A percentile compares a stretch with the other conserved stretches of the same genome.
Evolutionary conservation across 2,113 vertebrate genomes (phyloP).

Genomic region (Antigone vipio): DNA sequence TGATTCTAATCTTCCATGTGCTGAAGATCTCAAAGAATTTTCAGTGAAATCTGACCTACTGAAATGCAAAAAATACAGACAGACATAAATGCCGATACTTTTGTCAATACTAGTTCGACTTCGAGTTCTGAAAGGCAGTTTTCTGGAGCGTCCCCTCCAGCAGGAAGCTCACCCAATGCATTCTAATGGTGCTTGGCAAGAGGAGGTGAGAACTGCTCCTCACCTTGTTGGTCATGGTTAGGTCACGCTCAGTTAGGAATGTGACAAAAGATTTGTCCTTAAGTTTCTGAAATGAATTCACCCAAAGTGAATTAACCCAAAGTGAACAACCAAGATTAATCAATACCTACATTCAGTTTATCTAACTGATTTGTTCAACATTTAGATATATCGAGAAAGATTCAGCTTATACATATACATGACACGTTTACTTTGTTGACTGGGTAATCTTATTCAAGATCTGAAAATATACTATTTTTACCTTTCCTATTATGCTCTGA

Average conservation of each 20-base stretch:
- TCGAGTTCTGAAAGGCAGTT: not conserved
- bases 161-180: not conserved
- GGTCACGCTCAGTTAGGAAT: not conserved
- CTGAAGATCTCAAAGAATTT: not conserved
- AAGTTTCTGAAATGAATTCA: not conserved
- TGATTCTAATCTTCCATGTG: not conserved
- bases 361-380: not conserved
- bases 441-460: not conserved
- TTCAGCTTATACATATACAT: not conserved
- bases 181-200: not conserved
- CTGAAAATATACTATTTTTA: not conserved
- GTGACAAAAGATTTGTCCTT: not conserved
- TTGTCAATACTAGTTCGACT: not conserved
- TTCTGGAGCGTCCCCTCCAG: not conserved
- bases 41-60: not conserved
- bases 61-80: not conserved
- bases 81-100: not conserved
- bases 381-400: not conserved
- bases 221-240: not conserved
- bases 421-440: not conserved
- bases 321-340: not conserved
- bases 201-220: not conserved
- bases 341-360: not conserved
- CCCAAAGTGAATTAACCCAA: not conserved
- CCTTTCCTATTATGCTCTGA: not conserved